Base-by-base conservation (phyloP, 2,113 vertebrate species). In the Cyanoramphus novaezelandiae region DNA sequence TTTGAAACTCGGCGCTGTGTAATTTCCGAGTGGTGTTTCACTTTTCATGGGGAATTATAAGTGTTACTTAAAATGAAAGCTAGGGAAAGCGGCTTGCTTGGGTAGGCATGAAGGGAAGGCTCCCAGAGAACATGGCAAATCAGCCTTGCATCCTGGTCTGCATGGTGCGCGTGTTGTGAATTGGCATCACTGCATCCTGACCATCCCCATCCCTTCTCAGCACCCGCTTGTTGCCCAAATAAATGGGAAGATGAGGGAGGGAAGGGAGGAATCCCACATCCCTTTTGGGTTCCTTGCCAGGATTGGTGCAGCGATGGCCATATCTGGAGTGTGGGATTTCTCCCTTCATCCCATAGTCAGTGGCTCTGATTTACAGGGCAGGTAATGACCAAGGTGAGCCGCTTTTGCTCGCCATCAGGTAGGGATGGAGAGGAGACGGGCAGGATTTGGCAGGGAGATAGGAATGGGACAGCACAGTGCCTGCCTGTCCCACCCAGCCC, bases 1-100 rank as follows among this genome's bases (percentile, higher is more conserved):
- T 86, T 71, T 70, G 60, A 69, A 90, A 75, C n/a, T 33, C 1
- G 0, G 41, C 0, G 0, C 53, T 21, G 19, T 57, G 1, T 62
- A 3, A 20, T 71, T 90, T 52, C 29, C 9, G 39, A 60, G 4
- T 0, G 25, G n/a, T 3, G 1, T 72, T 77, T 69, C 23, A 0
- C 69, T 75, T 78, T 44, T 92, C 63, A 59, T 37, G 27, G 11
- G 37, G n/a, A 23, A 15, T 76, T 57, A 11, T 0, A 29, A 24
- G 31, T 29, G 2, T 15, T 62, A 35, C 13, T 90, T 43, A 53
- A 10, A 20, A 18, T 19, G 20, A 16, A 11, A 63, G 8, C 5
- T 5, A 17, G 28, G 1, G 49, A 35, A 65, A 78, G 77, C 3
- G 2, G 37, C 59, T n/a, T 33, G 78, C 59, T 17, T 47, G 33